These are phyloP conservation scores for Drosophila diplacantha DNA, from an alignment of 2,888 invertebrate genomes.

Conservation along the genomic window DNA sequence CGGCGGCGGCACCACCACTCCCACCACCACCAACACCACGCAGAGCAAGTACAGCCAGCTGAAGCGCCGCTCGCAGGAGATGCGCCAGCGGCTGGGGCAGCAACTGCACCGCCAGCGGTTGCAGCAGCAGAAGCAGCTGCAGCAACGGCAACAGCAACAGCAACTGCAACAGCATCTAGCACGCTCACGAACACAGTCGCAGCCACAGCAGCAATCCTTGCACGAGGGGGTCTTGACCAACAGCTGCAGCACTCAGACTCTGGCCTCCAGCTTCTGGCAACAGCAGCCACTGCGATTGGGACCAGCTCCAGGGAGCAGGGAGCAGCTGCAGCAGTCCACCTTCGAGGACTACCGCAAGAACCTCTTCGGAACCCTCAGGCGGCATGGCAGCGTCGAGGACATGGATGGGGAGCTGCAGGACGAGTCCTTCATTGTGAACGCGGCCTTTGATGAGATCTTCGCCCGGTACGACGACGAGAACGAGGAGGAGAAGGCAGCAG, in stretches of 20 bases:
- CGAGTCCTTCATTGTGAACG: conserved; percentile 73
- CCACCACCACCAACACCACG: conserved; percentile 45
- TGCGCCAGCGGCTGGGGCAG: conserved; percentile 73
- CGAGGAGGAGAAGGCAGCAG: conserved; percentile 44
- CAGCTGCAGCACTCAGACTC: conserved; percentile 61
- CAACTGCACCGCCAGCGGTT: conserved; percentile 67
- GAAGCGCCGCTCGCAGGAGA: conserved; percentile 76
- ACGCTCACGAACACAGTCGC: conserved; percentile 41
- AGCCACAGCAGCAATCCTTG: conserved; percentile 31
- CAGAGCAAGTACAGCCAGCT: conserved; percentile 76
- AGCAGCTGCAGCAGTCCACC: conserved; percentile 52
- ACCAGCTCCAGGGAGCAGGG: conserved; percentile 49
- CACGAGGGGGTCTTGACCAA: conserved; percentile 39
- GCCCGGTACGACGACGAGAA: conserved; percentile 68
- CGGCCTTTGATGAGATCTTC: conserved; percentile 76
- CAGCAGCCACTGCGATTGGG: conserved; percentile 34
- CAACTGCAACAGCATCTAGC: conserved; percentile 24
- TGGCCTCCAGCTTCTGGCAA: conserved; percentile 43
- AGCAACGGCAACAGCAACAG: conserved; percentile 35
- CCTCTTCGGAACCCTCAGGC: conserved; percentile 62
- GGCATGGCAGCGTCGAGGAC: conserved; percentile 44
- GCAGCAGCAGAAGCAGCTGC: conserved; percentile 63
- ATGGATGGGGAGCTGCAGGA: conserved; percentile 62
- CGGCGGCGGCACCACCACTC: conserved; percentile 49
- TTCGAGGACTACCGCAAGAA: conserved; percentile 76